phyloP scores from a whole-genome alignment of 2,113 vertebrate species.

The Cinclus cinclus region DNA sequence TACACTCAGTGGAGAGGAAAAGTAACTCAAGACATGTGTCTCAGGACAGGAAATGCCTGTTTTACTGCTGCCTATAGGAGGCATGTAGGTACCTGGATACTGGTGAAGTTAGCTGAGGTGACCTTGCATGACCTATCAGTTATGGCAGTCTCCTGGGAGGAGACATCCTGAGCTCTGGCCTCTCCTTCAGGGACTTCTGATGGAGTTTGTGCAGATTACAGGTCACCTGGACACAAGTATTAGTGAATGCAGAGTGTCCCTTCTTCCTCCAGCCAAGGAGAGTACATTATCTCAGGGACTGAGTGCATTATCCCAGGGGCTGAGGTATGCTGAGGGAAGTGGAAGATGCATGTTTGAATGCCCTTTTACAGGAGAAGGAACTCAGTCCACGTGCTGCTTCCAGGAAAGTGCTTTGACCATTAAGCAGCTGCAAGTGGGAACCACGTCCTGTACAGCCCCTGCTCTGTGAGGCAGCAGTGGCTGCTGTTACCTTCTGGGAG shows the following conservation, averaged over 20 bases:
- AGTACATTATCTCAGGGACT: neutral
- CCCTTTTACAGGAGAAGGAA: neutral
- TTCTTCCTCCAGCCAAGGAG: neutral
- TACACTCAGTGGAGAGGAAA: neutral
- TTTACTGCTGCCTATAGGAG: neutral
- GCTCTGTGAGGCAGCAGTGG: accelerated
- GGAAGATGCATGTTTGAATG: accelerated
- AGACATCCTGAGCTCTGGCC: neutral
- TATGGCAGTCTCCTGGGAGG: neutral
- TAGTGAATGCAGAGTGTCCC: neutral
- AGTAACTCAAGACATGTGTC: neutral
- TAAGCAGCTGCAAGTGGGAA: neutral
- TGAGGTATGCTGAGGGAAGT: neutral
- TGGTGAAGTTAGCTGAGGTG: neutral
- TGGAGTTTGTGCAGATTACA: neutral
- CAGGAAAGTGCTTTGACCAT: neutral
- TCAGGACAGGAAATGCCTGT: constrained; percentile 54
- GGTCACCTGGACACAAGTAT: neutral
- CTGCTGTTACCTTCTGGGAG: neutral
- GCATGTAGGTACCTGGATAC: neutral
- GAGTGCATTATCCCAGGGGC: neutral
- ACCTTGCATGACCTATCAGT: neutral
- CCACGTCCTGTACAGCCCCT: neutral
- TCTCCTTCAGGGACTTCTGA: neutral
- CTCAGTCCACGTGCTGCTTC: accelerated